These are phyloP conservation scores for Corvus moneduloides DNA, from an alignment of 2,113 vertebrate species.

Conservation along the genomic window DNA sequence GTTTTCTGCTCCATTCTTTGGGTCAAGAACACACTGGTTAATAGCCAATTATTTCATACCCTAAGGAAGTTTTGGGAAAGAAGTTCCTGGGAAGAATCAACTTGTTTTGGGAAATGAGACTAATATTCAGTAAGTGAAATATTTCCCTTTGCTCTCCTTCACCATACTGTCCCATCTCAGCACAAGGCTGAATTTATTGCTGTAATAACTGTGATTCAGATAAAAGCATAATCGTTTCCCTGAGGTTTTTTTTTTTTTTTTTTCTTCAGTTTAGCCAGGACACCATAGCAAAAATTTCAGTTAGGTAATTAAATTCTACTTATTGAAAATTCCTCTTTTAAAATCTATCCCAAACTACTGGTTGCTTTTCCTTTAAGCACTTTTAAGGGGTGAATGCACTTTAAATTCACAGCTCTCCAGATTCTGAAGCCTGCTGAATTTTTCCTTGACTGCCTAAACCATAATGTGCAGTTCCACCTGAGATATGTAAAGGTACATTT, in stretches of 20 bases:
- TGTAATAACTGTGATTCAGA: neutral
- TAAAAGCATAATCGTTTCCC: neutral
- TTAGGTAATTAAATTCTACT: conserved; percentile 16
- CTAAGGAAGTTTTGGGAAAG: conserved; percentile 5
- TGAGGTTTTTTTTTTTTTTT: neutral
- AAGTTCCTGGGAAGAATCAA: conserved; percentile 3
- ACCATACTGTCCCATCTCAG: neutral
- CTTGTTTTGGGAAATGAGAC: conserved; percentile 17
- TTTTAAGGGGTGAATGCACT: neutral
- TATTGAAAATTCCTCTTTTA: neutral
- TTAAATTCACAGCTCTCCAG: neutral
- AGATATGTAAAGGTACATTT: neutral
- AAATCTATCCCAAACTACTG: neutral
- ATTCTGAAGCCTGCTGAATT: conserved; percentile 11
- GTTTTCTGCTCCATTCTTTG: conserved; percentile 15
- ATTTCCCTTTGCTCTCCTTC: neutral
- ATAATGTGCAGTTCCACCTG: neutral
- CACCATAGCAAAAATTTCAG: neutral
- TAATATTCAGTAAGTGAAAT: conserved; percentile 23
- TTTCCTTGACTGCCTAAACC: neutral
- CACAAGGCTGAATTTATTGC: neutral
- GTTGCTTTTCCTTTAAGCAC: neutral
- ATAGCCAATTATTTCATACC: conserved; percentile 51
- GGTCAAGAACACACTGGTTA: conserved; percentile 6
- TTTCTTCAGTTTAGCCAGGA: neutral